These are phyloP conservation scores for Drosophila lacicola DNA, from an alignment of 2,888 invertebrate genomes.

Conservation along the genomic window DNA sequence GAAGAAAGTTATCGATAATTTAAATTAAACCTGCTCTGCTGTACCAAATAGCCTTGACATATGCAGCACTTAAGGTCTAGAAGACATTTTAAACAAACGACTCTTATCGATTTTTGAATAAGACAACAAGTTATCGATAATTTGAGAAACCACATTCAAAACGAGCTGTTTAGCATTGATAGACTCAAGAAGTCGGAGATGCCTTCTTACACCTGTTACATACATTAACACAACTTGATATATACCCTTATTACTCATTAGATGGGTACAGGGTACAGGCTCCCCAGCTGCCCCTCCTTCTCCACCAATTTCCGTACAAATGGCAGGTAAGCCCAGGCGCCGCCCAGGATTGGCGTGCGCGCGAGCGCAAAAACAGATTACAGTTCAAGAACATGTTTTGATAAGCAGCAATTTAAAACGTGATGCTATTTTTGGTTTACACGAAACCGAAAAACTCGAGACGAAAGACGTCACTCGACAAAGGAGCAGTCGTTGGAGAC, in stretches of 20 bases:
- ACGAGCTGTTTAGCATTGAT: no score
- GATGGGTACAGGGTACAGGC: not conserved
- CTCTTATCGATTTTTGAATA: no score
- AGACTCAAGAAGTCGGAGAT: no score
- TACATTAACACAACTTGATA: not conserved
- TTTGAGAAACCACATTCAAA: no score
- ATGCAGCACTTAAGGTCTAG: no score
- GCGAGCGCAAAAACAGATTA: conserved; percentile 78
- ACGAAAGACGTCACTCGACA: conserved; percentile 12
- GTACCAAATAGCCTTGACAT: no score
- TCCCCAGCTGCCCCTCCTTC: not conserved
- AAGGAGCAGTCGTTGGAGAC: conserved; percentile 3
- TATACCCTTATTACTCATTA: not conserved
- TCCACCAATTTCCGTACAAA: conserved; percentile 12
- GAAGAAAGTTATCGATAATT: no score
- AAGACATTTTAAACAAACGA: no score
- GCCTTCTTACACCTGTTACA: no score
- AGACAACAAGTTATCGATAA: no score
- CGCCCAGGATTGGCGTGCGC: conserved; percentile 49
- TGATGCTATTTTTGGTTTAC: conserved; percentile 79
- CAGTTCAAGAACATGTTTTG: conserved; percentile 80
- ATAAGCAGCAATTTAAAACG: conserved; percentile 82
- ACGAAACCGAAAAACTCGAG: conserved; percentile 30
- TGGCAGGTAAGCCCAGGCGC: conserved; percentile 35
- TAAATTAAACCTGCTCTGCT: no score